Evolutionary conservation across 2,113 vertebrate species (phyloP), one percentile per base, ranked within the genome.

Genomic region (Petrocephalus microphthalmus): DNA sequence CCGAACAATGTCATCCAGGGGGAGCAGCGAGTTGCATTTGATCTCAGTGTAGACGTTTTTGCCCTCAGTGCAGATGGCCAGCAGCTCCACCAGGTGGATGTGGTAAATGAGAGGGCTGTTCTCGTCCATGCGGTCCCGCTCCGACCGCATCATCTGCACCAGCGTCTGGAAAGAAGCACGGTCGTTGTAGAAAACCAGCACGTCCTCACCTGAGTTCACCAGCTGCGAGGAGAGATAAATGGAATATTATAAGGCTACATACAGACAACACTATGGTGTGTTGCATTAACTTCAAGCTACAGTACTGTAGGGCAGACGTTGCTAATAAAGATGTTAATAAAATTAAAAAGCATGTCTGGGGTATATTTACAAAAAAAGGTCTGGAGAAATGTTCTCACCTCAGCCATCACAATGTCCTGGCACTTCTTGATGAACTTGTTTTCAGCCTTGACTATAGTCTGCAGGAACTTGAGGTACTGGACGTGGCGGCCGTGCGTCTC

Each of bases 1-100:
- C 0, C 98, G 96, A 1, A 99, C 98, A 1, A 99, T 99, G 92
- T 99, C 98, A 89, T 99, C 98, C 89, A 99, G 92, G 0, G 98
- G 98, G 13, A 99, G 96, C 29, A 99, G 94, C 0, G 98, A 99
- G 93, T 99, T 99, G 90, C 98, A 99, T 83, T 99, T 99, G 89
- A 99, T 99, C 94, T 99, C 98, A 0, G 98, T 99, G 95, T 99
- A 99, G 90, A 99, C 98, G 0, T 99, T 99, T 92, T 99, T 99
- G 92, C 98, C 98, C 92, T 99, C 98, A 0, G 98, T 99, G 95
- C 98, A 99, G 87, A 98, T 97, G 0, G 98, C 98, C 45, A 99
- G 92, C 89, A 99, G 96, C 51, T 99, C 98, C 0, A 99, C 98
- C 92, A 99, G 91, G 93, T 99, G 98, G 92, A 99, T 99, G 92